Percentiles rank a stretch among this genome's conserved stretches.
These are phyloP conservation scores for Drosophila neonasuta DNA, from an alignment of 2,888 invertebrate genomes.

Conservation along the genomic window DNA sequence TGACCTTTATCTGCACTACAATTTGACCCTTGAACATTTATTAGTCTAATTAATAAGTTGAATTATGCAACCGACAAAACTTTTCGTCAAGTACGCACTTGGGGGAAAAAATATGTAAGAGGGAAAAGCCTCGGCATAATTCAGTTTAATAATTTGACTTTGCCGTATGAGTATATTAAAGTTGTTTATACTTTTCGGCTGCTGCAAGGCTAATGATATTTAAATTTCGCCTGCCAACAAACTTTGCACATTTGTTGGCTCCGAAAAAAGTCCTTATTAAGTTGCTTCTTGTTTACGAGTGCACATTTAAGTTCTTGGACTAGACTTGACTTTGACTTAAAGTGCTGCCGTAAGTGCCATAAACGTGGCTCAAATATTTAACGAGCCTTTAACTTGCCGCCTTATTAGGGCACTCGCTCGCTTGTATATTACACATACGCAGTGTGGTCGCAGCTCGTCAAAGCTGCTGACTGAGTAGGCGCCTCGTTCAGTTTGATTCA, in stretches of 20 bases:
- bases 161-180: conserved; percentile 37
- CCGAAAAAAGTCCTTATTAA: conserved; percentile 39
- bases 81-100: conserved; percentile 47
- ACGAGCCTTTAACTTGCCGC: conserved; percentile 36
- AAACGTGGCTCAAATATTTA: conserved; percentile 56
- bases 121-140: conserved; percentile 31
- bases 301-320: conserved; percentile 27
- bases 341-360: conserved; percentile 44
- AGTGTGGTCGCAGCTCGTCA: conserved; percentile 15
- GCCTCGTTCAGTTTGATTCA: conserved; percentile 45
- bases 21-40: conserved; percentile 42
- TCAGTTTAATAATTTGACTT: conserved; percentile 44
- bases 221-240: conserved; percentile 63
- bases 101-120: conserved; percentile 13
- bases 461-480: conserved; percentile 16
- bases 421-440: conserved; percentile 42
- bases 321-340: conserved; percentile 47
- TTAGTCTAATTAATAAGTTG: conserved; percentile 56
- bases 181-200: conserved; percentile 32
- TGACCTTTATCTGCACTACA: conserved; percentile 19
- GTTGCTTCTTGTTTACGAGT: conserved; percentile 29
- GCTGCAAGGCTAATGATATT: conserved; percentile 65
- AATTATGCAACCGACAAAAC: conserved; percentile 52
- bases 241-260: conserved; percentile 59
- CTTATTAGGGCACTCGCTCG: conserved; percentile 47